Percentiles rank a stretch among this genome's conserved stretches.
phyloP scores from a whole-genome alignment of 2,797 vertebrate genomes.

The Apogon hyalosoma region DNA sequence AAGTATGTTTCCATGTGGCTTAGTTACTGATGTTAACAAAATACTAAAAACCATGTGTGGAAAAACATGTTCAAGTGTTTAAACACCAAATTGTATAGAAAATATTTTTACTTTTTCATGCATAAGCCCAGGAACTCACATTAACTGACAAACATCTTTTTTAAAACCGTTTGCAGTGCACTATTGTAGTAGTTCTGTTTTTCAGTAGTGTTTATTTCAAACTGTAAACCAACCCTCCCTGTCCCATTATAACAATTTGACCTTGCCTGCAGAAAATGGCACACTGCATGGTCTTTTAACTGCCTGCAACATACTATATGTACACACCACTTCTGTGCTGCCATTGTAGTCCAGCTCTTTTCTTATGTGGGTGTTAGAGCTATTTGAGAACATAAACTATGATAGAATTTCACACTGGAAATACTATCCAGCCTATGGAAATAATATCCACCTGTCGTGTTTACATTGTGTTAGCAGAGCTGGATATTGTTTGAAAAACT shows the following conservation, averaged over 20 bases:
- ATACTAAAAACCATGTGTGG: no score
- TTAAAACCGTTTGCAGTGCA: no score
- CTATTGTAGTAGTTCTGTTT: no score
- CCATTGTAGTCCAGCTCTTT: neutral
- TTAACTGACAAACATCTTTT: no score
- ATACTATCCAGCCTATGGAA: neutral
- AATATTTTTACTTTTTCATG: no score
- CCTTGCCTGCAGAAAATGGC: constrained; percentile 3
- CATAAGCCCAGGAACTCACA: no score
- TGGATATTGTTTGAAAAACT: no score
- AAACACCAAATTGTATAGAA: no score
- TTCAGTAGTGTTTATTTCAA: no score
- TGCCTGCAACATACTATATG: constrained; percentile 7
- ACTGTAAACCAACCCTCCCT: neutral
- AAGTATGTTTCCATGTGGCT: no score
- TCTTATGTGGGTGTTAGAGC: neutral
- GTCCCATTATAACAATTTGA: neutral
- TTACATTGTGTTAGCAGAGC: neutral
- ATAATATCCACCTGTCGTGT: neutral
- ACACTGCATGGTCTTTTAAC: neutral
- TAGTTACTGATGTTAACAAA: no score
- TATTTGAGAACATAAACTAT: constrained; percentile 2
- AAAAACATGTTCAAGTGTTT: no score
- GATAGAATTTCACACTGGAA: constrained; percentile 6
- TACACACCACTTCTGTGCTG: constrained; percentile 13